Conservation (phyloP, 1,140 invertebrate species). For the Macrobrachium nipponense region DNA sequence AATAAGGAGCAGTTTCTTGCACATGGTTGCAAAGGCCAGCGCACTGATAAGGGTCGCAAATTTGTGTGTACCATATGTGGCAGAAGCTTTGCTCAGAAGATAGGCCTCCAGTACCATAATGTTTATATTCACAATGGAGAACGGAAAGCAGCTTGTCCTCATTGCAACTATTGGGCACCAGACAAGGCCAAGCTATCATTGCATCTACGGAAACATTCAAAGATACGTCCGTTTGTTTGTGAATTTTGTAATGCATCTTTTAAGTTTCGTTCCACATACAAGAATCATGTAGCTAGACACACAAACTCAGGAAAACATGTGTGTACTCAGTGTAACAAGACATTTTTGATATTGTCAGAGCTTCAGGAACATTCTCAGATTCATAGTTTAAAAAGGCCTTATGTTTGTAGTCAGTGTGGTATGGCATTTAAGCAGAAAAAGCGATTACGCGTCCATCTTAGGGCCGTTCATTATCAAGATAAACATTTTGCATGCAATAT, state of each 20-base stretch:
- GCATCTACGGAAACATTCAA: slow-evolving; percentile 68
- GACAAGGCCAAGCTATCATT: slow-evolving; percentile 66
- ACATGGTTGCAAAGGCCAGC: slow-evolving; percentile 22
- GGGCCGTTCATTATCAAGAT: slow-evolving; percentile 59
- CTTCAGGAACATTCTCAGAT: slow-evolving; percentile 65
- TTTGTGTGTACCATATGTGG: slow-evolving; percentile 27
- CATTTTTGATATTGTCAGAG: slow-evolving; percentile 61
- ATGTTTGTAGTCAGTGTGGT: slow-evolving; percentile 62
- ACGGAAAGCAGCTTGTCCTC: slow-evolving; percentile 52
- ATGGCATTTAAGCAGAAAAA: slow-evolving; percentile 83
- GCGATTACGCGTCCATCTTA: slow-evolving; percentile 80
- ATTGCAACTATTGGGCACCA: slow-evolving; percentile 44
- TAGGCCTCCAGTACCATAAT: slow-evolving; percentile 51
- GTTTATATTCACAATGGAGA: slow-evolving; percentile 45
- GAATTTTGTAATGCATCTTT: slow-evolving; percentile 64
- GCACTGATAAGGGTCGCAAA: not conserved
- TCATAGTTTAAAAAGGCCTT: slow-evolving; percentile 65
- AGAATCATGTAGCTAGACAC: slow-evolving; percentile 57
- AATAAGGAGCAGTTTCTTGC: not conserved
- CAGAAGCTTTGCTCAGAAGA: slow-evolving; percentile 54
- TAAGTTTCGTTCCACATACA: slow-evolving; percentile 56
- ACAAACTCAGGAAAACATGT: slow-evolving; percentile 63
- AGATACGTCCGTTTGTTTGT: slow-evolving; percentile 65
- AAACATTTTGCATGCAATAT: slow-evolving; percentile 39
- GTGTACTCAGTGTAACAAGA: slow-evolving; percentile 61